A percentile compares a stretch with the other conserved stretches of the same genome.
These are phyloP conservation scores for Acanthisitta chloris DNA, from an alignment of 2,113 vertebrate genomes.

Conservation along the genomic window DNA sequence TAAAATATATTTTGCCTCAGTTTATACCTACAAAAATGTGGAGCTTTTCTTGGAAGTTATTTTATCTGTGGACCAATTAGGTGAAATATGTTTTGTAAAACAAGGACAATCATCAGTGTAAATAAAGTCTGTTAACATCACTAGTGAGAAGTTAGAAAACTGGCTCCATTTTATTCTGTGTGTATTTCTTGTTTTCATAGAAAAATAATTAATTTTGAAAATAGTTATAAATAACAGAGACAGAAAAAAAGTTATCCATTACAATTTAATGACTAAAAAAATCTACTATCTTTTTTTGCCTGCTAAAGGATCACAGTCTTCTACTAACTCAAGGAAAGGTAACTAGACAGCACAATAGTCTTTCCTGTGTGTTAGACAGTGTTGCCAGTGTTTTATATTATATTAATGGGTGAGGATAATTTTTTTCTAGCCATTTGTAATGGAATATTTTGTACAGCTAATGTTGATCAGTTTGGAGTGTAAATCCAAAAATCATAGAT, in stretches of 20 bases:
- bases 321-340: neutral
- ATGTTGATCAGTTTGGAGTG: neutral
- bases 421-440: neutral
- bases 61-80: constrained; percentile 39
- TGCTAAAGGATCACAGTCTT: neutral
- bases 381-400: neutral
- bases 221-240: neutral
- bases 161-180: constrained; percentile 1
- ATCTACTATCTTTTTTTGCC: neutral
- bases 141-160: constrained; percentile 47
- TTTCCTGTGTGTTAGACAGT: neutral
- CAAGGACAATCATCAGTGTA: constrained; percentile 30
- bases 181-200: neutral
- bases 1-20: neutral
- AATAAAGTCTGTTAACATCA: constrained; percentile 33
- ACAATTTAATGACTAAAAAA: neutral
- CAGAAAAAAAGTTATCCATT: neutral
- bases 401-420: neutral
- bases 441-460: neutral
- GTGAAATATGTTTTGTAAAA: constrained; percentile 55
- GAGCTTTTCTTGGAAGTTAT: neutral
- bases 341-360: neutral
- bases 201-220: neutral
- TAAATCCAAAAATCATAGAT: neutral
- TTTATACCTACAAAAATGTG: neutral